phyloP scores from a whole-genome alignment of 64 coral and sea anemone genomes.

The Porites australiensis region DNA sequence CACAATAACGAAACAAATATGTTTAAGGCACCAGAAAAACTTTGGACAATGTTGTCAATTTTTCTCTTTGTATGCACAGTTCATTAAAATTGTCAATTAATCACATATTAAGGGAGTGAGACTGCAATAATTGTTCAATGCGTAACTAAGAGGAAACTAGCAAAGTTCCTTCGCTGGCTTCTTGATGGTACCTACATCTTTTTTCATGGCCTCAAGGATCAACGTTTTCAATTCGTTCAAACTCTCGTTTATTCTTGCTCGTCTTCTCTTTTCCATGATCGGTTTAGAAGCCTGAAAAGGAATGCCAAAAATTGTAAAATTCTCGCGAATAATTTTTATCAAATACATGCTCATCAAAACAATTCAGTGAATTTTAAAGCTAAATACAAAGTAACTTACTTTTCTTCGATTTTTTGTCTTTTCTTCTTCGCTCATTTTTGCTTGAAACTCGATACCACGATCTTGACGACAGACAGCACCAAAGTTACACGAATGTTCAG shows the following conservation, averaged over 20 bases:
- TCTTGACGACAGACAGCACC: background rate
- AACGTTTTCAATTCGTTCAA: slow-evolving; percentile 91
- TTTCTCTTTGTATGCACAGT: background rate
- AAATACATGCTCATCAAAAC: too few relatives aligned
- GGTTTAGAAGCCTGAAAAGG: slow-evolving; percentile 87
- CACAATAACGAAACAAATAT: background rate
- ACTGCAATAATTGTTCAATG: background rate
- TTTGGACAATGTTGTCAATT: background rate
- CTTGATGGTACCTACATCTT: slow-evolving; percentile 77
- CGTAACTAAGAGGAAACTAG: too few relatives aligned
- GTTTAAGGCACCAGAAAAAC: background rate
- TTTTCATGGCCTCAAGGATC: slow-evolving; percentile 92
- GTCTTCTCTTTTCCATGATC: slow-evolving; percentile 92
- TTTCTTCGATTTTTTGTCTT: slow-evolving; percentile 63
- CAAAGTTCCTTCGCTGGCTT: background rate
- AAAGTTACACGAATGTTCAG: slow-evolving; percentile 7
- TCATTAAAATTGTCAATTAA: slow-evolving; percentile 11
- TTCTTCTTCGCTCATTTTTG: slow-evolving; percentile 69
- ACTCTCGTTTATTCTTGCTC: slow-evolving; percentile 91
- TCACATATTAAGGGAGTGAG: background rate
- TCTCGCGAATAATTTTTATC: background rate
- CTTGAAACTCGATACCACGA: background rate
- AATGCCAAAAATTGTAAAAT: slow-evolving; percentile 14
- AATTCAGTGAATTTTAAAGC: background rate
- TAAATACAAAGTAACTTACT: slow-evolving; percentile 19